A percentile compares a stretch with the other conserved stretches of the same genome.
phyloP scores from a whole-genome alignment of 1,140 invertebrate species.

The Andrena cerasifolii region DNA sequence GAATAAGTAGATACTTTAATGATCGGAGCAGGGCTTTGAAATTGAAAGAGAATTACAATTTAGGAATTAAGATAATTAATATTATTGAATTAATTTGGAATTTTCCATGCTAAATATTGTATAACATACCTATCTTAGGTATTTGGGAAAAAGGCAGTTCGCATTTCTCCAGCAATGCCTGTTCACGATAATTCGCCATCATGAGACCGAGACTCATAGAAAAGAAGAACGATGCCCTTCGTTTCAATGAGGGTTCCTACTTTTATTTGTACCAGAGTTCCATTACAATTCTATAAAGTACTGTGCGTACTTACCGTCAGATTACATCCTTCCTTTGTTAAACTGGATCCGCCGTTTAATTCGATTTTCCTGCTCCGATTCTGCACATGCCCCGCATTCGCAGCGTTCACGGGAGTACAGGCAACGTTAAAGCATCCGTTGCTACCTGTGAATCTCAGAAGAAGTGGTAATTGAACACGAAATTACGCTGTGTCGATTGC shows the following conservation, averaged over 20 bases:
- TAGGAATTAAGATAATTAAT: no score
- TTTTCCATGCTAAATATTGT: background rate
- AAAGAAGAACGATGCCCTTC: slow-evolving; percentile 11
- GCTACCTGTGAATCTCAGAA: background rate
- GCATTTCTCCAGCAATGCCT: background rate
- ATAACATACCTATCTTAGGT: no score
- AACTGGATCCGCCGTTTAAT: slow-evolving; percentile 39
- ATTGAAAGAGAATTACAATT: no score
- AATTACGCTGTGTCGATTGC: background rate
- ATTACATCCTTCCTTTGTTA: slow-evolving; percentile 41
- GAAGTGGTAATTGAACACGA: slow-evolving; percentile 27
- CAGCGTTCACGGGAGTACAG: background rate
- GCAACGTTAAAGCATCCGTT: slow-evolving; percentile 4
- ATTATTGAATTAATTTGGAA: no score
- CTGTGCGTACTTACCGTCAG: slow-evolving; percentile 35
- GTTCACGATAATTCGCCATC: slow-evolving; percentile 7
- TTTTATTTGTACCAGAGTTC: slow-evolving; percentile 39
- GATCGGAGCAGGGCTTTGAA: no score
- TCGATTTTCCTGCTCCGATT: slow-evolving; percentile 32
- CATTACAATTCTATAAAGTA: slow-evolving; percentile 37
- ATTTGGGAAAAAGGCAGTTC: no score
- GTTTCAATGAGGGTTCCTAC: slow-evolving; percentile 25
- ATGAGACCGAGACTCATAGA: slow-evolving; percentile 20
- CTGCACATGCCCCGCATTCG: background rate
- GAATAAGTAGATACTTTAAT: no score